Evolutionary conservation across 2,888 invertebrate species (phyloP).

Genomic region (Drosophila planitibia): DNA sequence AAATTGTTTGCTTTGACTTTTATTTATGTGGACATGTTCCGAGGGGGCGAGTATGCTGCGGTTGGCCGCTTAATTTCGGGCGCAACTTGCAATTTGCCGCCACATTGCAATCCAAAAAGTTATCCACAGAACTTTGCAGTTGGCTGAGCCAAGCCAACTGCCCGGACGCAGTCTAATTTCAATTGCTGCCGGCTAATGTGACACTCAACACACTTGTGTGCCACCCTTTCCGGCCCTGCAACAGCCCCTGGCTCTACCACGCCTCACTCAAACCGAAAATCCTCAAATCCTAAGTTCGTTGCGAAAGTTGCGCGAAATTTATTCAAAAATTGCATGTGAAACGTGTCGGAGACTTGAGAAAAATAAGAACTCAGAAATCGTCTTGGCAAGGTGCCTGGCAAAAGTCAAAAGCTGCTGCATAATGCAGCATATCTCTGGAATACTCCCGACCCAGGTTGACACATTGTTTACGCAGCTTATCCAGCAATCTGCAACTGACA

Average conservation of each 20-base stretch:
- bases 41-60: constrained; percentile 35
- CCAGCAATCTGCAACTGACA: constrained; percentile 19
- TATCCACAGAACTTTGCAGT: constrained; percentile 59
- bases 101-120: constrained; percentile 77
- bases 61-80: constrained; percentile 74
- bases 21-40: constrained; percentile 67
- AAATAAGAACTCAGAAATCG: constrained; percentile 9
- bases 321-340: constrained; percentile 72
- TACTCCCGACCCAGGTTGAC: constrained; percentile 5
- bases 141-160: constrained; percentile 43
- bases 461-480: constrained; percentile 27
- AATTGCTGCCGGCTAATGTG: constrained; percentile 73
- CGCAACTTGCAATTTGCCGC: constrained; percentile 77
- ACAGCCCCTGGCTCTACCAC: background rate
- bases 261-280: background rate
- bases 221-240: background rate
- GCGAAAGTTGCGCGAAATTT: constrained; percentile 69
- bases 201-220: constrained; percentile 2
- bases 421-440: constrained; percentile 19
- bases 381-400: constrained; percentile 20
- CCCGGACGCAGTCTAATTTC: constrained; percentile 68
- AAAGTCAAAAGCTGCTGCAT: constrained; percentile 9
- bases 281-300: constrained; percentile 51
- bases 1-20: constrained; percentile 72
- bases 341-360: constrained; percentile 63